Evolutionary conservation across 1,140 invertebrate species (phyloP).

Genomic region (Lethrus apterus): DNA sequence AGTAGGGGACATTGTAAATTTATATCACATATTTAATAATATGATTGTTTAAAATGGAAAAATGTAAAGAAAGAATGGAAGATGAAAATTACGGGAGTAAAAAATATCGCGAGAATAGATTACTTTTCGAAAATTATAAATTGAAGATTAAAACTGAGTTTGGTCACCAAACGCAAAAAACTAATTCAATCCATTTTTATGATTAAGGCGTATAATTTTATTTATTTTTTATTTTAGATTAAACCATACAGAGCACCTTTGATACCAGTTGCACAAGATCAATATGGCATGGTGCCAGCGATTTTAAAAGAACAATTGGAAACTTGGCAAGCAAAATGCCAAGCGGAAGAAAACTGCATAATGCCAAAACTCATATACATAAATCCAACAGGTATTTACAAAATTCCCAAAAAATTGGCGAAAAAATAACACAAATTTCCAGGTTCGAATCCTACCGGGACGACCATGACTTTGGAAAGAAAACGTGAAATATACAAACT

Average conservation of each 20-base stretch:
- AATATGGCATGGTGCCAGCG: constrained; percentile 46
- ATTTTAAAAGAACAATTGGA: constrained; percentile 42
- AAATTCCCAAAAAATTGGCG: constrained; percentile 41
- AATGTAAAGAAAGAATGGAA: too few species aligned
- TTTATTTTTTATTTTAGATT: constrained; percentile 37
- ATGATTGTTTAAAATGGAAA: too few species aligned
- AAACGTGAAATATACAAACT: constrained; percentile 65
- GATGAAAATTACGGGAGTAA: too few species aligned
- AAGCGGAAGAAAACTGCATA: constrained; percentile 35
- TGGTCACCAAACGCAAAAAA: too few species aligned
- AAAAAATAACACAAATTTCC: too few species aligned
- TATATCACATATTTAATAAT: too few species aligned
- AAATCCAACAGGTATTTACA: constrained; percentile 47
- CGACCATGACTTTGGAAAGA: constrained; percentile 55
- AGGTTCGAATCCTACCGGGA: constrained; percentile 63
- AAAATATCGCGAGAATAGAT: too few species aligned
- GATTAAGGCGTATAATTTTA: too few species aligned
- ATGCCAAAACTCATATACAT: constrained; percentile 58
- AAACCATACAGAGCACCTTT: constrained; percentile 45
- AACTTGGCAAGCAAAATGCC: constrained; percentile 41
- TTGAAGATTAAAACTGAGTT: too few species aligned
- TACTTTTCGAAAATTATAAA: too few species aligned
- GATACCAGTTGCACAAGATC: constrained; percentile 47
- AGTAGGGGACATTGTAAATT: too few species aligned
- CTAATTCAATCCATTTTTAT: too few species aligned